Percentiles rank a stretch among this genome's conserved stretches.
phyloP scores from a whole-genome alignment of 2,888 invertebrate genomes.

The Catotricha subobsoleta region DNA sequence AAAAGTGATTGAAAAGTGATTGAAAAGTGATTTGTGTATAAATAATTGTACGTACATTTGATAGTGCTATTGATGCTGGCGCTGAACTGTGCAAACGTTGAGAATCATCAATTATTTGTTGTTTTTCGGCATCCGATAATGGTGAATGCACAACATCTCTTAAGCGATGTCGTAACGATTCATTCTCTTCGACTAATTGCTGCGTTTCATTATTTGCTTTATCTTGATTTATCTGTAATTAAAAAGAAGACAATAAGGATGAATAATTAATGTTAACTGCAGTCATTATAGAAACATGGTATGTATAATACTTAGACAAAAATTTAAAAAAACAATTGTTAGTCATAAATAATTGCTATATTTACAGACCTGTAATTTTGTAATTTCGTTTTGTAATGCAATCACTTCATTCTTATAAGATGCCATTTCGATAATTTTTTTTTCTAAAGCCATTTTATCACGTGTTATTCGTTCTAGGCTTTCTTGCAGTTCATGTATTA shows the following conservation, averaged over 20 bases:
- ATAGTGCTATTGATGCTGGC: constrained; percentile 53
- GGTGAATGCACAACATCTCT: constrained; percentile 67
- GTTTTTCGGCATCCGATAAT: constrained; percentile 65
- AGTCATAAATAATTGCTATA: neutral
- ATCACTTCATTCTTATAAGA: constrained; percentile 49
- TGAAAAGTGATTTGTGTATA: neutral
- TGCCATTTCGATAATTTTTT: constrained; percentile 40
- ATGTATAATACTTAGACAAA: neutral
- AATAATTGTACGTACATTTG: constrained; percentile 28
- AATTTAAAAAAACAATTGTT: neutral
- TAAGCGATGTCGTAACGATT: constrained; percentile 50
- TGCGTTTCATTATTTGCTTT: constrained; percentile 28
- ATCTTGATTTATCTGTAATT: constrained; percentile 24
- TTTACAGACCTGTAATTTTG: constrained; percentile 42
- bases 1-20: neutral
- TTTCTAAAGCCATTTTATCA: constrained; percentile 45
- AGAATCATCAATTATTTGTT: constrained; percentile 55
- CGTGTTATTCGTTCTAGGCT: constrained; percentile 44
- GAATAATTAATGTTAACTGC: neutral
- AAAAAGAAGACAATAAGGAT: neutral
- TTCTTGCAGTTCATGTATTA: constrained; percentile 43
- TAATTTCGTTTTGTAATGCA: constrained; percentile 46
- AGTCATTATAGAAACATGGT: neutral
- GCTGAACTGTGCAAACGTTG: constrained; percentile 58
- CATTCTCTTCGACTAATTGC: constrained; percentile 59